Conservation (phyloP, 2,113 vertebrate genomes). For the Rhagologus leucostigma region DNA sequence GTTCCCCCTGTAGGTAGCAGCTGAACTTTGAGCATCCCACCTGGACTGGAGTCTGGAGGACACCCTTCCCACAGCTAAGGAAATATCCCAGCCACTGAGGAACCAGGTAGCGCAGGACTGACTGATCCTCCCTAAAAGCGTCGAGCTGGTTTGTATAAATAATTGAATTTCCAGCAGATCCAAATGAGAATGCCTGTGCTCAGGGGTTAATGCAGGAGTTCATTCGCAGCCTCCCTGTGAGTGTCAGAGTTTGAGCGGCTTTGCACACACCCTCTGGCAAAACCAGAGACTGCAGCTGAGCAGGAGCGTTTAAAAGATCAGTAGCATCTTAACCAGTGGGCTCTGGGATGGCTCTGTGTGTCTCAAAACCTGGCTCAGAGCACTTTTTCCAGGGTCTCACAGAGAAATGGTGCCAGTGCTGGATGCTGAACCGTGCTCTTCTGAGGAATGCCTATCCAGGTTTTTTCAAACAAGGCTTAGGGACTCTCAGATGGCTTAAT, state of each 20-base stretch:
- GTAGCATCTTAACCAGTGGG: not conserved
- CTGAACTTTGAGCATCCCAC: not conserved
- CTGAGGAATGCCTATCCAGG: not conserved
- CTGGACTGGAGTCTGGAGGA: not conserved
- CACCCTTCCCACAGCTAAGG: not conserved
- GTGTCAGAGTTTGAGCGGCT: not conserved
- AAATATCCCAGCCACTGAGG: not conserved
- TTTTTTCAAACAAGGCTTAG: not conserved
- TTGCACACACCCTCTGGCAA: not conserved
- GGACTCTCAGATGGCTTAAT: not conserved
- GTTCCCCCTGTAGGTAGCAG: not conserved
- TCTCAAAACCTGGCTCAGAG: not conserved
- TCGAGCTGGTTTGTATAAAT: not conserved
- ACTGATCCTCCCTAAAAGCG: not conserved
- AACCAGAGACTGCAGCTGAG: not conserved
- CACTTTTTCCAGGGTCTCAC: not conserved
- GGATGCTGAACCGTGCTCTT: not conserved
- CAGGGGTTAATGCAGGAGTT: not conserved
- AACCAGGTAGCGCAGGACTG: fast-evolving
- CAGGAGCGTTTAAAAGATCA: not conserved
- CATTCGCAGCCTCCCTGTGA: not conserved
- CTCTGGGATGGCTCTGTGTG: not conserved
- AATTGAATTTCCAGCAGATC: not conserved
- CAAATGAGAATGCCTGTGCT: not conserved
- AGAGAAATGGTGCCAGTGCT: not conserved